These are phyloP conservation scores for Hypanus sabinus DNA, from an alignment of 2,113 vertebrate species.

Conservation along the genomic window DNA sequence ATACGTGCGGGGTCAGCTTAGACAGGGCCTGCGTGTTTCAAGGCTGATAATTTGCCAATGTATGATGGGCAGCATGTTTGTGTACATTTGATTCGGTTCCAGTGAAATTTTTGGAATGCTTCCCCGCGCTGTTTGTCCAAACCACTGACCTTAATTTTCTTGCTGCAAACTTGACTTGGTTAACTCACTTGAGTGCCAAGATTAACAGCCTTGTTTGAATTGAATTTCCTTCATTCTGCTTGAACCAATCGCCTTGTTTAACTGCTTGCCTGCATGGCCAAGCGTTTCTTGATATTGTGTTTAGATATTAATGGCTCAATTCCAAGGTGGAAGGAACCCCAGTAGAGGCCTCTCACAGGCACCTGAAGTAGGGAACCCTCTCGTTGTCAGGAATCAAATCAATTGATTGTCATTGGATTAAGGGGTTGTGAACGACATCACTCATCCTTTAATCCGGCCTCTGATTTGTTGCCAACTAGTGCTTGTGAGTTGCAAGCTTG, in stretches of 20 bases:
- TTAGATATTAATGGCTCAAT: not conserved
- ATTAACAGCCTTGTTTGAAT: constrained; percentile 11
- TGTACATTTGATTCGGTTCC: not conserved
- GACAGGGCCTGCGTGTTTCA: not conserved
- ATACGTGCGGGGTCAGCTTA: too few species aligned
- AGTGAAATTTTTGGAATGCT: not conserved
- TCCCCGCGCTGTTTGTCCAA: not conserved
- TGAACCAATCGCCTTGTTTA: not conserved
- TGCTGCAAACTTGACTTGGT: not conserved
- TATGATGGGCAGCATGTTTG: not conserved
- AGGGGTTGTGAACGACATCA: not conserved
- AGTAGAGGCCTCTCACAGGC: not conserved
- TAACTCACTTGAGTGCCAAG: not conserved
- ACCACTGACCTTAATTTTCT: not conserved
- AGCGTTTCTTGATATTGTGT: not conserved
- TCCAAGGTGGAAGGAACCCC: not conserved
- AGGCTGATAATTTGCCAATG: too few species aligned
- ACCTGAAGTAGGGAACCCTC: not conserved
- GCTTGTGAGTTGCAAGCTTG: not conserved
- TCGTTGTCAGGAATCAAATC: not conserved
- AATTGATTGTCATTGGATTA: not conserved
- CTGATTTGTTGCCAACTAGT: not conserved
- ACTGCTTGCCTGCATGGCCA: not conserved
- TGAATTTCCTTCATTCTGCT: constrained; percentile 4
- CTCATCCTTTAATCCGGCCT: not conserved